Base-by-base conservation (phyloP, 2,888 invertebrate genomes). In the Protodeltote pygarga region DNA sequence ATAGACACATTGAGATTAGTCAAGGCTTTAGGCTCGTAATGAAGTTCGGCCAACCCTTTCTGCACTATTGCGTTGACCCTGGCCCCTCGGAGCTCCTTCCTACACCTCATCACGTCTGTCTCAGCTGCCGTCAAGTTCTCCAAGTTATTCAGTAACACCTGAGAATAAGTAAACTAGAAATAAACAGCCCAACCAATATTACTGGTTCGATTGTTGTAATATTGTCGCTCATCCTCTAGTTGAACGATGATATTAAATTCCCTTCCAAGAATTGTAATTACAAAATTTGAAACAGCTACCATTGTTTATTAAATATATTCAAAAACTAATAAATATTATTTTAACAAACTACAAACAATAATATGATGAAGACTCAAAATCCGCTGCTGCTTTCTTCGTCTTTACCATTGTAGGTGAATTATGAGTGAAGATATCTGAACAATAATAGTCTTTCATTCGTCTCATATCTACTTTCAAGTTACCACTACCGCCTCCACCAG, bases 141-240 rank as follows among this genome's bases (percentile, higher is more conserved):
- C 41, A 87, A 58, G 53, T 87, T 92, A 45, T 86, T 87, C 2
- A 91, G 76, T 5, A 92, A 73, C 2, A 91, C 89, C 92, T 92
- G 63, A 21, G 3, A 25, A 16, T 21, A 1, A 31, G n/a, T 5
- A 27, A 13, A 2, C 9, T 20, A 20, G 15, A 21, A 1, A 23
- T 8, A 10, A 9, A 8, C n/a, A 4, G 10, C 6, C 1, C n/a
- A n/a, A n/a, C n/a, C n/a, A n/a, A n/a, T n/a, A n/a, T n/a, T n/a
- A n/a, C n/a, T n/a, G n/a, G n/a, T n/a, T n/a, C n/a, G n/a, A n/a
- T n/a, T n/a, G n/a, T n/a, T n/a, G n/a, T n/a, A n/a, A n/a, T n/a
- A n/a, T n/a, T n/a, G n/a, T n/a, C n/a, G n/a, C n/a, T n/a, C n/a
- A n/a, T n/a, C n/a, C n/a, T n/a, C n/a, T n/a, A n/a, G n/a, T n/a